Evolutionary conservation across 1,140 invertebrate genomes (phyloP).

Genomic region (Drosophila arawakana): DNA sequence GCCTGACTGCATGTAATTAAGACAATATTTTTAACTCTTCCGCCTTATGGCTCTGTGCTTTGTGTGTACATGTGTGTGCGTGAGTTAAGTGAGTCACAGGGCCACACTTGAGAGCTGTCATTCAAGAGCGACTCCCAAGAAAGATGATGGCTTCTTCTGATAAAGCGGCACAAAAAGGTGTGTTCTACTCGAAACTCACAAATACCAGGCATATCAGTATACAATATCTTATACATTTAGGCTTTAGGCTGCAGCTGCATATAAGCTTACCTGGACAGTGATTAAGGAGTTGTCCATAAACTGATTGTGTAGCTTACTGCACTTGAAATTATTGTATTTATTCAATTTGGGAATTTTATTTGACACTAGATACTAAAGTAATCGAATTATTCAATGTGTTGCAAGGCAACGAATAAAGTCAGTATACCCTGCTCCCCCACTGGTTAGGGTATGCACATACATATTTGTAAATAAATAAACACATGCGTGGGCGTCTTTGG

Average conservation of each 20-base stretch:
- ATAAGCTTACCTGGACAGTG: constrained; percentile 28
- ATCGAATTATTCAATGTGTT: background rate
- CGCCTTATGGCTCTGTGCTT: constrained; percentile 36
- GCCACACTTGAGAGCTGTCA: constrained; percentile 17
- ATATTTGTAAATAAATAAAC: constrained; percentile 72
- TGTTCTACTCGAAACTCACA: background rate
- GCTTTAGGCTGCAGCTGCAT: constrained; percentile 48
- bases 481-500: constrained; percentile 59
- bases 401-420: background rate
- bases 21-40: constrained; percentile 65
- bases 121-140: constrained; percentile 12
- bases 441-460: constrained; percentile 33
- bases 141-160: constrained; percentile 11
- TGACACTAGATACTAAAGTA: background rate
- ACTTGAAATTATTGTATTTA: background rate
- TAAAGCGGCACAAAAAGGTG: background rate
- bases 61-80: constrained; percentile 16
- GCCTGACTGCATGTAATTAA: constrained; percentile 70
- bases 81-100: constrained; percentile 4
- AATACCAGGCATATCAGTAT: background rate
- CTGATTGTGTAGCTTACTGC: background rate
- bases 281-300: background rate
- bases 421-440: background rate
- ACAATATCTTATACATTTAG: background rate
- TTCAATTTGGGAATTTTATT: constrained; percentile 11